A percentile compares a stretch with the other conserved stretches of the same genome.
Conservation (phyloP, 2,888 invertebrate species). For the Junonia oenone region DNA sequence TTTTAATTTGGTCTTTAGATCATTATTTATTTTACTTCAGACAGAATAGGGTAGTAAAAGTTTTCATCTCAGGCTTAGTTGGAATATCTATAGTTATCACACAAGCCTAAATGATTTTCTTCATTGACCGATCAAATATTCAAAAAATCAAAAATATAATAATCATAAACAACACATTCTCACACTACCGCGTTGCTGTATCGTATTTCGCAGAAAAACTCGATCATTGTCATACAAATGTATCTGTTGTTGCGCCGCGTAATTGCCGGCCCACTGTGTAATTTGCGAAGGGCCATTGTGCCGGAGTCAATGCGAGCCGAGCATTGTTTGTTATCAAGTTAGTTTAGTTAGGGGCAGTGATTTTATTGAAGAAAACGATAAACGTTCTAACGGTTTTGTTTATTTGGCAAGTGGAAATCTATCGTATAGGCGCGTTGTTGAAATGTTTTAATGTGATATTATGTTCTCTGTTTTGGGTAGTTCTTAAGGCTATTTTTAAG, state of each 20-base stretch:
- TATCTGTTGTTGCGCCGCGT: slow-evolving; percentile 69
- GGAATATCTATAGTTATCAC: too few relatives aligned
- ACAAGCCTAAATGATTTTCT: too few relatives aligned
- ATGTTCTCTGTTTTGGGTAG: too few relatives aligned
- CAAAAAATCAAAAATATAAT: neutral
- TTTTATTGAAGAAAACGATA: slow-evolving; percentile 8
- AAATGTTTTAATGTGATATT: neutral
- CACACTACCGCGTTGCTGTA: slow-evolving; percentile 37
- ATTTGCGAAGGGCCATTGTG: slow-evolving; percentile 65
- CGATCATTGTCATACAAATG: slow-evolving; percentile 75
- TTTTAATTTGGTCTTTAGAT: too few relatives aligned
- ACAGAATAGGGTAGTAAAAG: too few relatives aligned
- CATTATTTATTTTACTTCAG: too few relatives aligned
- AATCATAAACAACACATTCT: too few relatives aligned
- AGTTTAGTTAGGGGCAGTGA: slow-evolving; percentile 21
- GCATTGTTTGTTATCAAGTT: slow-evolving; percentile 40
- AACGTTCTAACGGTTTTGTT: slow-evolving; percentile 11
- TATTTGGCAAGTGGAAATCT: neutral
- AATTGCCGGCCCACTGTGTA: slow-evolving; percentile 68
- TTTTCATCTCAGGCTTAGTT: too few relatives aligned
- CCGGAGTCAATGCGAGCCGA: slow-evolving; percentile 45
- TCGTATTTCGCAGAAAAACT: slow-evolving; percentile 64
- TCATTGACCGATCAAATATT: neutral
- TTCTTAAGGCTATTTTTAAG: too few relatives aligned
- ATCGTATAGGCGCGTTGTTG: neutral